phyloP scores from a whole-genome alignment of 2,888 invertebrate species.

The Schrankia costaestrigalis region DNA sequence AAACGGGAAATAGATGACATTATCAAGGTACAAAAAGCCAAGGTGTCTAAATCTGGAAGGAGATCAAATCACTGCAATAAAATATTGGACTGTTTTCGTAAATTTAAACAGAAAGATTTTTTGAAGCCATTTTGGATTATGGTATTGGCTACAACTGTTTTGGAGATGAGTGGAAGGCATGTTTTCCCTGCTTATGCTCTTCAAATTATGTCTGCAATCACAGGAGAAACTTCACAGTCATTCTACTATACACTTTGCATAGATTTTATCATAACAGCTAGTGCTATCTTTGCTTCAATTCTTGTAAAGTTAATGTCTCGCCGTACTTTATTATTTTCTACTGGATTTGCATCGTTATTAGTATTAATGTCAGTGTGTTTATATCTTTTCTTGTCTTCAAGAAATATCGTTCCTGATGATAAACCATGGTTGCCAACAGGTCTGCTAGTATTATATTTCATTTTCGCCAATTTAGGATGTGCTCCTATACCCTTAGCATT shows the following conservation, averaged over 20 bases:
- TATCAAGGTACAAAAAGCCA: slow-evolving; percentile 36
- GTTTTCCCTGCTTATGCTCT: slow-evolving; percentile 40
- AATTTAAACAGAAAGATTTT: slow-evolving; percentile 20
- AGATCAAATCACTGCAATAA: neutral
- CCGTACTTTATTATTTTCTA: slow-evolving; percentile 38
- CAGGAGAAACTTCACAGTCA: slow-evolving; percentile 13
- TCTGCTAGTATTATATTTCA: slow-evolving; percentile 47
- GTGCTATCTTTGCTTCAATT: slow-evolving; percentile 27
- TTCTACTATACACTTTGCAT: slow-evolving; percentile 37
- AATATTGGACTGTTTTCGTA: slow-evolving; percentile 7
- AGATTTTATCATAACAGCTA: slow-evolving; percentile 33
- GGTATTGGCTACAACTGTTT: slow-evolving; percentile 24
- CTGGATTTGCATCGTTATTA: slow-evolving; percentile 29
- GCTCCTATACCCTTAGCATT: slow-evolving; percentile 55
- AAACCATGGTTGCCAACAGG: slow-evolving; percentile 40
- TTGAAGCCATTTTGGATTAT: slow-evolving; percentile 30
- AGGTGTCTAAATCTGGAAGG: neutral
- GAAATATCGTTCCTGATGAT: too few relatives aligned
- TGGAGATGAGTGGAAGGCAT: slow-evolving; percentile 40
- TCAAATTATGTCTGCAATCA: slow-evolving; percentile 37
- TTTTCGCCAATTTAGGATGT: slow-evolving; percentile 56
- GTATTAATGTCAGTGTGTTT: slow-evolving; percentile 27
- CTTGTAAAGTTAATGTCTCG: slow-evolving; percentile 27
- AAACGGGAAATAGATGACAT: slow-evolving; percentile 36
- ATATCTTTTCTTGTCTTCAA: slow-evolving; percentile 29